Conservation (phyloP, 2,113 vertebrate genomes). For the Ciconia maguari region DNA sequence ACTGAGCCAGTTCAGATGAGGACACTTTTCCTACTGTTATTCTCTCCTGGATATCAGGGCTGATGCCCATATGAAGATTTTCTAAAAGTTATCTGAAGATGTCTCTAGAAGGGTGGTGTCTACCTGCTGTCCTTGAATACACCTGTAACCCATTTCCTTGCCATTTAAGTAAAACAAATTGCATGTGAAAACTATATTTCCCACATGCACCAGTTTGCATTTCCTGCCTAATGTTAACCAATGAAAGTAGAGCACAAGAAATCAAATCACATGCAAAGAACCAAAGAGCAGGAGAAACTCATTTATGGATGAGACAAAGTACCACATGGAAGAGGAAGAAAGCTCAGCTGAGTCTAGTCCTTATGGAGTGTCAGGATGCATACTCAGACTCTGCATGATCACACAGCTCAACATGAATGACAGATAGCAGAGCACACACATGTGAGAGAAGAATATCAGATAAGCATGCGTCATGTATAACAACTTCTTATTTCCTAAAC, state of each 20-base stretch:
- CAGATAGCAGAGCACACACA: neutral
- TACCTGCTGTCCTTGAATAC: neutral
- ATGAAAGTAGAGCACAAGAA: neutral
- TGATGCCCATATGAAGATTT: neutral
- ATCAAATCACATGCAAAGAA: neutral
- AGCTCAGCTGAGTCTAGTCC: neutral
- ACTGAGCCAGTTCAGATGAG: neutral
- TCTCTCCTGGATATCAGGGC: neutral
- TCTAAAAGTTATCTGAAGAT: neutral
- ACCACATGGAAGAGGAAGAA: neutral
- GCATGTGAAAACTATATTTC: neutral
- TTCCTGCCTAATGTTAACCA: neutral
- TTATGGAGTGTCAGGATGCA: neutral
- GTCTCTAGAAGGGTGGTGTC: neutral
- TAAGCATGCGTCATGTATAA: neutral
- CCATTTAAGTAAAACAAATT: neutral
- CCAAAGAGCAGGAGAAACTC: neutral
- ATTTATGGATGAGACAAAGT: neutral
- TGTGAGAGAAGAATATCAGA: neutral
- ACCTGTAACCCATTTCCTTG: neutral
- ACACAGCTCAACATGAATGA: neutral
- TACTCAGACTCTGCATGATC: neutral
- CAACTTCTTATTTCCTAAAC: neutral
- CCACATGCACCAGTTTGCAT: neutral
- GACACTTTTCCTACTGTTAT: neutral